phyloP scores from a whole-genome alignment of 2,113 vertebrate genomes.

The Pteronura brasiliensis region DNA sequence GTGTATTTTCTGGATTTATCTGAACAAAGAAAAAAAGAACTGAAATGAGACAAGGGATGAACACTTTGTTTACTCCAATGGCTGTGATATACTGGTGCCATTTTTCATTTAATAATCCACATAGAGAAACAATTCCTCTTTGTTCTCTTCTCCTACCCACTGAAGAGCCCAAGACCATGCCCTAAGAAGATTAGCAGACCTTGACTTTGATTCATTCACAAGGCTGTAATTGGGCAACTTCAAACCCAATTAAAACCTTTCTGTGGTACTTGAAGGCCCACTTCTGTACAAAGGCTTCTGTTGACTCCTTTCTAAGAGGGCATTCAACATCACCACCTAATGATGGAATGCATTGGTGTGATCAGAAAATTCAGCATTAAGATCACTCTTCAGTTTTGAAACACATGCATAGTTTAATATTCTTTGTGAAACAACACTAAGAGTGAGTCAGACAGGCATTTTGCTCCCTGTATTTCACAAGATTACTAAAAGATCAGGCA shows the following conservation, averaged over 20 bases:
- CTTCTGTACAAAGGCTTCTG: constrained; percentile 38
- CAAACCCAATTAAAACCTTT: constrained; percentile 55
- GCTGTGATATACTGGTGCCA: background rate
- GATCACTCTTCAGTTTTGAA: background rate
- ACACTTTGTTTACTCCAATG: background rate
- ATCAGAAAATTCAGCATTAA: background rate
- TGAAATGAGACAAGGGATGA: background rate
- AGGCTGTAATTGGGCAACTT: constrained; percentile 59
- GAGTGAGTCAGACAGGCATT: background rate
- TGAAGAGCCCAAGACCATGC: background rate
- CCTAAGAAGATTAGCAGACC: background rate
- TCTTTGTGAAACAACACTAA: background rate
- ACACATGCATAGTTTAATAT: background rate
- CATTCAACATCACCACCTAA: background rate
- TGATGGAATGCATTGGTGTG: background rate
- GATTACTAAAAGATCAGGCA: background rate
- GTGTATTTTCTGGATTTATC: constrained; percentile 47
- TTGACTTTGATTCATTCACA: constrained; percentile 68
- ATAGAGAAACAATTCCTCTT: background rate
- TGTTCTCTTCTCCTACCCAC: background rate
- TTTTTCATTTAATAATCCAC: constrained; percentile 34
- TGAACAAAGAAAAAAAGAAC: background rate
- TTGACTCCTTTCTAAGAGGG: background rate
- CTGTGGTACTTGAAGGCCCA: constrained; percentile 14
- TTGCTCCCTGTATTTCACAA: background rate